Base-by-base conservation (phyloP, 2,113 vertebrate genomes). In the Passer domesticus region DNA sequence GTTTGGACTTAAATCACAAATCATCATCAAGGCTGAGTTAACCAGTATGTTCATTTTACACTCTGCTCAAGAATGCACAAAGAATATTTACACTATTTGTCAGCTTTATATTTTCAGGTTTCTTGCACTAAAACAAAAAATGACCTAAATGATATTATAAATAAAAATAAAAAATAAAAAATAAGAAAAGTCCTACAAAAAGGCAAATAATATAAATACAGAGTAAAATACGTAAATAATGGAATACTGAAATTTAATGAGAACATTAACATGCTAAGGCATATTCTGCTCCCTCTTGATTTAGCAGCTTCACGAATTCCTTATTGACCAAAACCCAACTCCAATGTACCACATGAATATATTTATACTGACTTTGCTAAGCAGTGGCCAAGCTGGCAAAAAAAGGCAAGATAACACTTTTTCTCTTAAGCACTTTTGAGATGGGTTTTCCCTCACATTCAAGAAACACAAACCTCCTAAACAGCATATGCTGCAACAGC, bases 1-100 rank as follows among this genome's bases (percentile, higher is more conserved):
- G 21, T 88, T 83, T 73, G 82, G 41, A 94, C 70, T 94, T 81
- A 84, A 92, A 82, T 30, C 39, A 88, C 76, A 86, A 78, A 82
- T 86, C 9, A 10, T 22, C n/a, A 83, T 72, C 44, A 89, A 90
- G 37, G 43, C 35, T 94, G 47, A 89, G 90, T 72, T 75, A 89
- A 90, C 23, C 44, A 72, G 18, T 24, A 78, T 3, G 21, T 93
- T 96, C 90, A 90, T 95, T 84, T 95, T 59, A 78, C 44, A 72
- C 33, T 90, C 47, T 56, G 67, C 55, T 60, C 30, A 85, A 67
- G 58, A 80, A 91, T 0, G 11, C 69, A 77, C 52, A 86, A 87
- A 39, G 59, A 78, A 37, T 72, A 69, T 90, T 87, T 91, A 93
- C 6, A 11, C 43, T 83, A 79, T 56, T 47, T 87, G 43, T 59